Conservation (phyloP, 2,797 vertebrate species). For the Neomorphus geoffroyi region DNA sequence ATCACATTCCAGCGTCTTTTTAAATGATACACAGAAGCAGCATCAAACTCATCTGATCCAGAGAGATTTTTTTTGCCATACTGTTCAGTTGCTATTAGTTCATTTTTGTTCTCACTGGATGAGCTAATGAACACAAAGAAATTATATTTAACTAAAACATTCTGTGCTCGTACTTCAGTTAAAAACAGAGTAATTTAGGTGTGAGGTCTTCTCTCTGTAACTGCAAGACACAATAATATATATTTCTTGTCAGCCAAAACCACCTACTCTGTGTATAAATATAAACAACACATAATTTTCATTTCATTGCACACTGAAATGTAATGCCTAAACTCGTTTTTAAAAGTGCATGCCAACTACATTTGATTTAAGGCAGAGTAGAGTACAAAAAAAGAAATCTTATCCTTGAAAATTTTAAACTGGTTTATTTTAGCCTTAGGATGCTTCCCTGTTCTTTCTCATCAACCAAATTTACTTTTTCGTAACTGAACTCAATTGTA, state of each 20-base stretch:
- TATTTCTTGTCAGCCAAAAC: constrained; percentile 31
- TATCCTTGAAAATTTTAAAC: not conserved
- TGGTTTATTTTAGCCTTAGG: not conserved
- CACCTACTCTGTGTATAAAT: constrained; percentile 49
- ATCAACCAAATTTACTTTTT: not conserved
- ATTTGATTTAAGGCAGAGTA: constrained; percentile 4
- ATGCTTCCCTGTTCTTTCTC: not conserved
- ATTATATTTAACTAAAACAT: not conserved
- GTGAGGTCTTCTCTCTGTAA: not conserved
- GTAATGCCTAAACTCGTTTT: constrained; percentile 30
- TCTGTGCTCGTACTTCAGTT: not conserved
- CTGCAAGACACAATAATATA: not conserved
- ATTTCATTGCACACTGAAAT: constrained; percentile 12
- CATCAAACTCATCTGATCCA: not conserved
- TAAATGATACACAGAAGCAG: not conserved
- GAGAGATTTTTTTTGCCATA: not conserved
- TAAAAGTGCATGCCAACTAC: not conserved
- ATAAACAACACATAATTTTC: constrained; percentile 55
- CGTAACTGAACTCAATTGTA: not conserved
- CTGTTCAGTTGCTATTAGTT: not conserved
- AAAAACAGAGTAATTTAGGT: constrained; percentile 25
- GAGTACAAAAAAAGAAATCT: not conserved
- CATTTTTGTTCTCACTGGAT: not conserved
- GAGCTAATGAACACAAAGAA: constrained; percentile 12
- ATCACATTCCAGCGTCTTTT: not conserved